These are phyloP conservation scores for Acipenser transmontanus DNA, from an alignment of 2,797 vertebrate species.

Conservation along the genomic window DNA sequence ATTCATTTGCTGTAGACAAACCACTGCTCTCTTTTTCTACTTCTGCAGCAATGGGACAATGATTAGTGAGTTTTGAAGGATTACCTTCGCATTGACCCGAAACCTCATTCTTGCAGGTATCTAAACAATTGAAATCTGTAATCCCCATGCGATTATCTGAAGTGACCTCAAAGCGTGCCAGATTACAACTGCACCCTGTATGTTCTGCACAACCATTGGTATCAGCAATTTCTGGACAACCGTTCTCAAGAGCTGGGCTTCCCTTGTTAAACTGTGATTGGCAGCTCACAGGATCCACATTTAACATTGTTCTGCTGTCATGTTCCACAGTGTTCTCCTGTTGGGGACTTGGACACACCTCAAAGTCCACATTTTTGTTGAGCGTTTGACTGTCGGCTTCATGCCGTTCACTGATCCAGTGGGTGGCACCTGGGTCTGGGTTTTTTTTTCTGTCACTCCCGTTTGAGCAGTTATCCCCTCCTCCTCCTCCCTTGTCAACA, in stretches of 20 bases:
- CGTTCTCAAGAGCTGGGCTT: conserved; percentile 40
- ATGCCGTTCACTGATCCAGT: conserved; percentile 61
- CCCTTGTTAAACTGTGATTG: conserved; percentile 11
- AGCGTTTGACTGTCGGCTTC: conserved; percentile 55
- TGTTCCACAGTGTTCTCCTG: conserved; percentile 43
- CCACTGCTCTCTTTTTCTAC: conserved; percentile 23
- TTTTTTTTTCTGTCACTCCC: conserved; percentile 52
- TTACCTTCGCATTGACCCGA: conserved; percentile 4
- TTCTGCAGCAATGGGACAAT: conserved; percentile 44
- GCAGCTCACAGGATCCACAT: conserved; percentile 23
- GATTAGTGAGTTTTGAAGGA: conserved; percentile 19
- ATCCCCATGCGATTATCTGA: conserved; percentile 14
- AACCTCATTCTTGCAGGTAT: conserved; percentile 22
- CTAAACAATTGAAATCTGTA: conserved; percentile 20
- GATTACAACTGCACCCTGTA: conserved; percentile 3
- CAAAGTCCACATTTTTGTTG: conserved; percentile 40
- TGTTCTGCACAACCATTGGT: conserved; percentile 23
- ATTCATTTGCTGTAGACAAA: conserved; percentile 8
- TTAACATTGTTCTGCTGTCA: conserved; percentile 57
- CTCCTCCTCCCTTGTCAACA: conserved; percentile 39
- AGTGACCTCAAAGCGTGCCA: conserved; percentile 15
- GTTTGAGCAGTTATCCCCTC: conserved; percentile 49
- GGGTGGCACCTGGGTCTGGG: conserved; percentile 45
- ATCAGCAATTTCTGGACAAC: conserved; percentile 34
- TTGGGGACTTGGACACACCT: no score